Evolutionary conservation across 2,888 invertebrate genomes (phyloP).

Genomic region (Lochmaea capreae): DNA sequence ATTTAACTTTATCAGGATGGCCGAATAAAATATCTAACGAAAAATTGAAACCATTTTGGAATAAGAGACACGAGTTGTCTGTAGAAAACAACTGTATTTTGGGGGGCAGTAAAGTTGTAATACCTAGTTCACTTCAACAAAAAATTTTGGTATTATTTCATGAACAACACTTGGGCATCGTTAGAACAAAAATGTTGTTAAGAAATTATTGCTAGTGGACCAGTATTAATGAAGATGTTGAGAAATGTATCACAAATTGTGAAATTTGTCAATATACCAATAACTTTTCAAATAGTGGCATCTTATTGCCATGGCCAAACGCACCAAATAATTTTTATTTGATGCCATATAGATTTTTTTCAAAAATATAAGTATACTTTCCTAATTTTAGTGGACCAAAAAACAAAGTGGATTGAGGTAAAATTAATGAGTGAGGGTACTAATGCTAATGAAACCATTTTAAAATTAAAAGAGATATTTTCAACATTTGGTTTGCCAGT

Average conservation of each 20-base stretch:
- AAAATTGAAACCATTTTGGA: background rate
- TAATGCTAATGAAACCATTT: slow-evolving; percentile 36
- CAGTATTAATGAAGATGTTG: slow-evolving; percentile 15
- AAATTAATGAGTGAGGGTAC: slow-evolving; percentile 40
- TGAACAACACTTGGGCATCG: slow-evolving; percentile 22
- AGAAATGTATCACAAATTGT: slow-evolving; percentile 1
- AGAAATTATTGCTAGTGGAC: slow-evolving; percentile 13
- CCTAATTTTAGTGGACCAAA: slow-evolving; percentile 41
- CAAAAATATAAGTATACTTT: slow-evolving; percentile 23
- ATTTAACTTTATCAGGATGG: slow-evolving; percentile 13
- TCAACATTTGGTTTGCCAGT: slow-evolving; percentile 44
- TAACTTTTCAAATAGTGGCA: slow-evolving; percentile 14
- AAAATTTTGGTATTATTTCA: background rate
- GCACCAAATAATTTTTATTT: slow-evolving; percentile 13
- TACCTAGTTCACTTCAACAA: no score
- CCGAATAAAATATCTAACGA: slow-evolving; percentile 10
- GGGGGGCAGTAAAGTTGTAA: no score
- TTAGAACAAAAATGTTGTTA: slow-evolving; percentile 1
- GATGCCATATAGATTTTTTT: slow-evolving; percentile 34
- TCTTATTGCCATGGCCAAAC: slow-evolving; percentile 36
- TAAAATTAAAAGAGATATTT: slow-evolving; percentile 43
- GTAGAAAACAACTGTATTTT: no score
- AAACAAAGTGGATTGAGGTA: slow-evolving; percentile 46
- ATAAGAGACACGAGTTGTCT: no score
- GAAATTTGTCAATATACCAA: slow-evolving; percentile 10